These are phyloP conservation scores for Condylura cristata DNA, from an alignment of 2,113 vertebrate species.

Conservation along the genomic window DNA sequence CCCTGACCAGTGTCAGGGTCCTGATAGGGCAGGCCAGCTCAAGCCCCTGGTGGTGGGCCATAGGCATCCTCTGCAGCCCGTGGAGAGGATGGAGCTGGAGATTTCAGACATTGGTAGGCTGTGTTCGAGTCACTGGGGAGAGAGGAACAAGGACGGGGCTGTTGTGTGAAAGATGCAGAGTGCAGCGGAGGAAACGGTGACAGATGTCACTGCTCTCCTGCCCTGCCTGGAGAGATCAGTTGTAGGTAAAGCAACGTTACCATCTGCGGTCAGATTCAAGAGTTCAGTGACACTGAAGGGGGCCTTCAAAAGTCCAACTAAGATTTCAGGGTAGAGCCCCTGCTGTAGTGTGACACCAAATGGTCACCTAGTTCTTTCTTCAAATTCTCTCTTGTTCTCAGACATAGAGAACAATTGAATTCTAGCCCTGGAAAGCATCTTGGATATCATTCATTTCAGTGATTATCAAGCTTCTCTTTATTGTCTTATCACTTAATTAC, in stretches of 20 bases:
- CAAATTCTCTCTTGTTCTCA: not conserved
- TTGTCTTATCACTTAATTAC: not conserved
- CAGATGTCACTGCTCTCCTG: not conserved
- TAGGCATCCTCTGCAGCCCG: not conserved
- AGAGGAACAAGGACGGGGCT: not conserved
- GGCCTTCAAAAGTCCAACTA: not conserved
- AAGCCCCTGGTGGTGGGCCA: not conserved
- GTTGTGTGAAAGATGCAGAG: accelerated
- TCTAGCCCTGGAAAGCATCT: not conserved
- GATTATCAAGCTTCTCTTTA: not conserved
- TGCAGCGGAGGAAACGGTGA: not conserved
- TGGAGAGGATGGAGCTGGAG: not conserved
- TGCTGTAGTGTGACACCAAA: too few species aligned
- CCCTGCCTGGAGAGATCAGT: not conserved
- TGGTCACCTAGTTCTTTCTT: not conserved
- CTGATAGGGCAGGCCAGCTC: not conserved
- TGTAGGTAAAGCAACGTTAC: not conserved
- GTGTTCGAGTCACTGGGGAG: not conserved
- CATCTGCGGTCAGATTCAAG: not conserved
- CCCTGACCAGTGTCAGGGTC: not conserved
- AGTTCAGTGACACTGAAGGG: not conserved
- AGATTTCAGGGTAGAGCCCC: accelerated
- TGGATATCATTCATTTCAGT: too few species aligned
- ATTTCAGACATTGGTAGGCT: not conserved
- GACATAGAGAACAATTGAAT: not conserved